These are phyloP conservation scores for Acromyrmex heyeri DNA, from an alignment of 1,140 invertebrate genomes.

Conservation along the genomic window DNA sequence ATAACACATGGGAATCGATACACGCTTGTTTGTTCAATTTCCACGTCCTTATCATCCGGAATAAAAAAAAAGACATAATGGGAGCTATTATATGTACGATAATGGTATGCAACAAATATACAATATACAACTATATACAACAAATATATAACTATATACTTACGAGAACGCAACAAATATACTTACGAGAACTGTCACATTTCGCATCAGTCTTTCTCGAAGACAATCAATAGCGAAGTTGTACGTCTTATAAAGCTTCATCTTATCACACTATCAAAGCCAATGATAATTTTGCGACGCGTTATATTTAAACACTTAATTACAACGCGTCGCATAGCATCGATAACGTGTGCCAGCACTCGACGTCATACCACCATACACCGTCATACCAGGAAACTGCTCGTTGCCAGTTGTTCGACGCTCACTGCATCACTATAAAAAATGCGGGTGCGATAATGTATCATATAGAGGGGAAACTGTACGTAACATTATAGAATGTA, in stretches of 20 bases:
- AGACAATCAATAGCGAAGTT: neutral
- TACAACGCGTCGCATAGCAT: neutral
- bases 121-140: neutral
- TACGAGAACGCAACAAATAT: neutral
- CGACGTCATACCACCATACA: too few relatives aligned
- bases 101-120: neutral
- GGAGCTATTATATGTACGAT: neutral
- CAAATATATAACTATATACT: too few relatives aligned
- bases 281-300: neutral
- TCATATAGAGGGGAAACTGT: too few relatives aligned
- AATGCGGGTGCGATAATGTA: too few relatives aligned
- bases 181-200: neutral
- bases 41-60: neutral
- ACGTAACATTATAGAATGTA: too few relatives aligned
- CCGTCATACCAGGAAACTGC: too few relatives aligned
- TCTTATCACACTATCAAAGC: neutral
- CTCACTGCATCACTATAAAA: too few relatives aligned
- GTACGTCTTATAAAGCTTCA: neutral
- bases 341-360: neutral
- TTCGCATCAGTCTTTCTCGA: neutral
- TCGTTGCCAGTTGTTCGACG: too few relatives aligned
- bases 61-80: neutral
- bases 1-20: neutral
- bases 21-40: neutral
- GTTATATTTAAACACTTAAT: neutral